These are phyloP conservation scores for Nomada hirtipes DNA, from an alignment of 2,888 invertebrate species.

Conservation along the genomic window DNA sequence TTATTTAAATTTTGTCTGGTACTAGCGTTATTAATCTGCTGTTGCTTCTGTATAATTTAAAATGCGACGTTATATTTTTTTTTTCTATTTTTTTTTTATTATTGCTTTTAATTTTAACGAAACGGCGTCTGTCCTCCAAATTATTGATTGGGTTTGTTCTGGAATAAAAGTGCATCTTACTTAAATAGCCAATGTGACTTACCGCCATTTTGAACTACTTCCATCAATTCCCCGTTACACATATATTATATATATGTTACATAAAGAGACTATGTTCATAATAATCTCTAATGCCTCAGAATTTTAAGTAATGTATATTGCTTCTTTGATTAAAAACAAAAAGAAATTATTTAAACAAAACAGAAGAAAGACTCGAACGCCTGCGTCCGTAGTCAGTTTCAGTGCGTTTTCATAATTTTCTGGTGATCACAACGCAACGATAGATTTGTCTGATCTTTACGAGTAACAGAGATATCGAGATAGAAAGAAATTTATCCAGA, in stretches of 20 bases:
- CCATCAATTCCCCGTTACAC: constrained; percentile 82
- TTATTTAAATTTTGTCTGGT: constrained; percentile 42
- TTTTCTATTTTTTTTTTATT: constrained; percentile 38
- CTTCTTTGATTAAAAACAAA: constrained; percentile 58
- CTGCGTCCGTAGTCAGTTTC: constrained; percentile 18
- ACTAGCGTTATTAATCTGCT: constrained; percentile 61
- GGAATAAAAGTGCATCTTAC: constrained; percentile 67
- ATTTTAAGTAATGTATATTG: constrained; percentile 69
- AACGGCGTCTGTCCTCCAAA: constrained; percentile 75
- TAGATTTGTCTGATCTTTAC: neutral
- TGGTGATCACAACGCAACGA: constrained; percentile 49
- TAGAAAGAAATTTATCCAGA: neutral
- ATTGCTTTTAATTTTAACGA: constrained; percentile 67
- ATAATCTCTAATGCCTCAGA: constrained; percentile 52
- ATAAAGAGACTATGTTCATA: constrained; percentile 38
- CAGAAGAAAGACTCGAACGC: constrained; percentile 1
- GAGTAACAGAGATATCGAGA: neutral
- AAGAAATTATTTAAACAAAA: constrained; percentile 14
- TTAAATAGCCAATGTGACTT: constrained; percentile 76
- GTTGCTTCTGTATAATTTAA: constrained; percentile 68
- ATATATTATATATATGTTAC: constrained; percentile 40
- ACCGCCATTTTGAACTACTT: constrained; percentile 84
- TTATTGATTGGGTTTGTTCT: constrained; percentile 68
- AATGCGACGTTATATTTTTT: constrained; percentile 42
- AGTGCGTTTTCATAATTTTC: constrained; percentile 69